Base-by-base conservation (phyloP, 2,888 invertebrate species). In the Hirtodrosophila histrioides region DNA sequence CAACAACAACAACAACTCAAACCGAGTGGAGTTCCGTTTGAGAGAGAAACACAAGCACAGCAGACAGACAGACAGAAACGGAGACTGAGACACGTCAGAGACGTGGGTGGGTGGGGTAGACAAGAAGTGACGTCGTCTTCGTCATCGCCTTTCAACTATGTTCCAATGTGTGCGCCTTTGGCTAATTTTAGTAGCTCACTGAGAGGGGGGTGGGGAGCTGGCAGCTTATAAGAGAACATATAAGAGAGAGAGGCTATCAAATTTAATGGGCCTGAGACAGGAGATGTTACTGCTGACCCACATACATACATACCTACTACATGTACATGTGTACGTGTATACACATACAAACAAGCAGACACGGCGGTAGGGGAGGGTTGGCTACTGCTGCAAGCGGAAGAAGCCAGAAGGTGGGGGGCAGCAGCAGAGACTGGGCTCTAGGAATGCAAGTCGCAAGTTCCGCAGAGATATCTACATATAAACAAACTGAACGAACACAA, bases 261-360 rank as follows among this genome's bases (percentile, higher is more conserved):
- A 83, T 80, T 80, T 80, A 46, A 83, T 80, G 69, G 56, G 48
- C 62, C 57, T 49, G 33, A 44, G 57, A 50, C 29, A 29, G 40
- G 46, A 69, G 72, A 75, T 75, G 76, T 75, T 69, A 75, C 75
- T 75, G 75, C 75, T 75, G 75, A 75, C 75, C 75, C 50, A 75
- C 61, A 74, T 70, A 73, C 56, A 57, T 37, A 66, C 57, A 65
- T 17, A 17, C 17, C 1, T n/a, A n/a, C n/a, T n/a, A n/a, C n/a
- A n/a, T n/a, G n/a, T n/a, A n/a, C n/a, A n/a, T n/a, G n/a, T n/a
- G n/a, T 17, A 17, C 17, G 17, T 17, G 17, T 17, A 17, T 17
- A 17, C 17, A 17, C 17, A 17, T 46, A 43, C 56, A 57, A 12
- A 40, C 56, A 55, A 35, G 27, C 55, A 57, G 23, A 39, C 45